Base-by-base conservation (phyloP, 2,113 vertebrate genomes). In the Apodemus speciosus region DNA sequence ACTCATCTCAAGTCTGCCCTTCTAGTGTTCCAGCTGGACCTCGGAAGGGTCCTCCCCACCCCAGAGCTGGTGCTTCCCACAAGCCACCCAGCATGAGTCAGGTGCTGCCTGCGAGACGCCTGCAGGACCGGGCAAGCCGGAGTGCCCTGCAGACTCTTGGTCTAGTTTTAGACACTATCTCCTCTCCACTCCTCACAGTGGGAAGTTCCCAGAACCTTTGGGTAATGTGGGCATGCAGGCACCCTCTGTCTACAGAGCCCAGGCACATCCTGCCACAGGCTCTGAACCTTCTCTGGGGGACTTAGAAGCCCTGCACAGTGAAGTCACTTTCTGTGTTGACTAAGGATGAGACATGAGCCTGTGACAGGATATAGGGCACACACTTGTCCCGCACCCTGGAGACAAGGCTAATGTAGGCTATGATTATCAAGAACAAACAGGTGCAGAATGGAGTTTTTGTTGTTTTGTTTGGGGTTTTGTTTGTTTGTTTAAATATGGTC, bases 21-120 rank as follows among this genome's bases (percentile, higher is more conserved):
- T 18, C 2, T 60, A 16, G 77, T 23, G 6, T 32, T 49, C n/a
- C 23, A 23, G 0, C 0, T 79, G 56, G 20, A 58, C 11, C 60
- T 62, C 30, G 3, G n/a, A 73, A n/a, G 20, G 16, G 2, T 68
- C 20, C 18, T 10, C 3, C 0, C 23, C 35, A 13, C 43, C 69
- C 4, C 20, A 64, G 90, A 88, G 46, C 46, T 81, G 40, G 6
- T 66, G 40, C 81, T 27, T 56, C n/a, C 58, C 46, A 64, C 20
- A 77, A 23, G 75, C 38, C 75, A 3, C 40, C 53, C 87, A 27
- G 8, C 21, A 16, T 4, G 8, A 20, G 49, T 38, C 9, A 4
- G 10, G 38, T 20, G n/a, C 73, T 53, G 40, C 43, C 16, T 38
- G 9, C 27, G 30, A 21, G 11, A 53, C 27, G 30, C 23, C 86